Conservation (phyloP, 2,797 vertebrate genomes). For the Dryobates pubescens region DNA sequence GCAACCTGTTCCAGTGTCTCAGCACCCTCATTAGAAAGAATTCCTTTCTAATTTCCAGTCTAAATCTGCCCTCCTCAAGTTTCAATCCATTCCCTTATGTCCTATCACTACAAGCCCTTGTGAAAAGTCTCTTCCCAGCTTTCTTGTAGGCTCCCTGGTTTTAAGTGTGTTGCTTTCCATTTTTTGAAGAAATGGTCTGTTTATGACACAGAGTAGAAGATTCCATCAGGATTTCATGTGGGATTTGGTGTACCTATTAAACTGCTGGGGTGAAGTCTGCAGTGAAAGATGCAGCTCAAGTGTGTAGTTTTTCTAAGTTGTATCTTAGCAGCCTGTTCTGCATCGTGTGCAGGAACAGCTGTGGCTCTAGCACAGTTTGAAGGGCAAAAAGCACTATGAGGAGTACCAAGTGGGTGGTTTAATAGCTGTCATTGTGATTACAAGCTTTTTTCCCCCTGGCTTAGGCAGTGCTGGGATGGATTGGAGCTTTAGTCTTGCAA, state of each 20-base stretch:
- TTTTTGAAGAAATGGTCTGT: background rate
- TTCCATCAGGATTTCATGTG: background rate
- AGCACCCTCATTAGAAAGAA: too few species aligned
- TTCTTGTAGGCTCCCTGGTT: background rate
- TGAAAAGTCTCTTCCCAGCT: too few species aligned
- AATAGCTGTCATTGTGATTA: background rate
- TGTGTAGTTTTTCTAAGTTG: background rate
- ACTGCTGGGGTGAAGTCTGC: background rate
- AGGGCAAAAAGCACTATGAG: background rate
- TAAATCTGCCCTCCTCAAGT: too few species aligned
- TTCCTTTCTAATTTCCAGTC: too few species aligned
- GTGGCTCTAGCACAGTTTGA: background rate
- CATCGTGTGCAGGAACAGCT: background rate
- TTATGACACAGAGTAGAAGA: fast-evolving
- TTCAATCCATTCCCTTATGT: too few species aligned
- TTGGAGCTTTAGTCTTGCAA: background rate
- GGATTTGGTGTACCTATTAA: background rate
- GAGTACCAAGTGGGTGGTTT: background rate
- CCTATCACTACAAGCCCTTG: too few species aligned
- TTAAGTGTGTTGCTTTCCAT: background rate
- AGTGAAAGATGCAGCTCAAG: background rate
- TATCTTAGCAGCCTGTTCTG: background rate
- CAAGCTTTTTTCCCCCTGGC: background rate
- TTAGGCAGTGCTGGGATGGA: background rate
- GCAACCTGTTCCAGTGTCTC: too few species aligned